phyloP scores from a whole-genome alignment of 2,113 vertebrate species.

The Colius striatus region DNA sequence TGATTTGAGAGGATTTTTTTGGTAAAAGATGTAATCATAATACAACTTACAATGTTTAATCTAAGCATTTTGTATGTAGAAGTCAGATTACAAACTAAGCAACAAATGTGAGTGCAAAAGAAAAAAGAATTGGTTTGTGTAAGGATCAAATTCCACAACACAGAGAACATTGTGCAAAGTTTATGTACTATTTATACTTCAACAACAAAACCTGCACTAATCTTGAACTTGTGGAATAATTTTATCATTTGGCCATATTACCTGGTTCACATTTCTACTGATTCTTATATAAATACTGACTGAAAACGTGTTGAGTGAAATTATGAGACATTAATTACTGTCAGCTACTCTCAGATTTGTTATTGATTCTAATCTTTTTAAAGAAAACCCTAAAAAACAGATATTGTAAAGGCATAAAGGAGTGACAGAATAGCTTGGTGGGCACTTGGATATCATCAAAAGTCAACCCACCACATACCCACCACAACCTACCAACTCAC shows the following conservation, averaged over 20 bases:
- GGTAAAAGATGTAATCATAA: neutral
- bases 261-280: neutral
- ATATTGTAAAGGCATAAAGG: neutral
- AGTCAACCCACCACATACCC: neutral
- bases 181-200: neutral
- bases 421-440: neutral
- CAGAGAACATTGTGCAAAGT: neutral
- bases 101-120: neutral
- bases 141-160: neutral
- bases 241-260: neutral
- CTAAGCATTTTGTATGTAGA: neutral
- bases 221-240: neutral
- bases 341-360: neutral
- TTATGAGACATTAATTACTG: neutral
- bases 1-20: neutral
- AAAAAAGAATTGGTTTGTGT: neutral
- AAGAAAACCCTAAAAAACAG: neutral
- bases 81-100: neutral
- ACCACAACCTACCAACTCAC: no score
- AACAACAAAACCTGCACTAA: neutral
- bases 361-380: neutral
- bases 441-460: neutral
- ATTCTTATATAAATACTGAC: neutral
- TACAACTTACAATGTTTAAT: neutral
- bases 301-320: neutral